Evolutionary conservation across 2,888 invertebrate genomes (phyloP), one percentile per base, ranked within the genome.

Genomic region (Lasioglossum morio): DNA sequence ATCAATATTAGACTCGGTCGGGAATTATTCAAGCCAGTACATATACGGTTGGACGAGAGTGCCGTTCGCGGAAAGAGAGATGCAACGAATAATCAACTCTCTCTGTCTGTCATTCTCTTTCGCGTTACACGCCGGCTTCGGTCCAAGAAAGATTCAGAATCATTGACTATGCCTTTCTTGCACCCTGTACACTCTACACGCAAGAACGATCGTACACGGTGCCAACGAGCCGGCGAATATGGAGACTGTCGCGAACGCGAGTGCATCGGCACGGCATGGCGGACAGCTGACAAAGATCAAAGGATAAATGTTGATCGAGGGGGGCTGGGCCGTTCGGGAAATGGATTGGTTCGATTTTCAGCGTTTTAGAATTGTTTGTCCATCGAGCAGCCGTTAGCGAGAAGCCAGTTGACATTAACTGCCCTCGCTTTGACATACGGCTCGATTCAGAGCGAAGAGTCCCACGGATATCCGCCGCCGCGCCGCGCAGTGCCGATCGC

Each of bases 251-350:
- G 23, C 30, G 14, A 34, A 74, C 30, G 81, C 48, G 69, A 79
- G 79, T 77, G 73, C 57, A 79, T 27, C 60, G 34, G 34, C 34
- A 34, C 34, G 4, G 37, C 46, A 40, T 48, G 34, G 40, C 37
- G 48, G 74, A 72, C 72, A 81, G 66, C 43, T 46, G 72, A 60
- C 81, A 76, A 74, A 78, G 90, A 88, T 88, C 88, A 87, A 90
- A 88, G 90, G 81, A 85, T 81, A 79, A 84, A 74, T 63, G 77
- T 79, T 46, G 37, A 74, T 5, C 37, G 37, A 1, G n/a, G 12
- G n/a, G 57, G n/a, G 37, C n/a, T 43, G 19, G 53, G 75, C 81
- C 77, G 19, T 77, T 37, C 84, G 37, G 76, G 77, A 76, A 46
- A 69, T 23, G 60, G 27, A 48, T 34, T 40, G 60, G 7, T 14